Evolutionary conservation across 1,140 invertebrate genomes (phyloP), one percentile per base, ranked within the genome.

Genomic region (Dufourea novaeangliae): DNA sequence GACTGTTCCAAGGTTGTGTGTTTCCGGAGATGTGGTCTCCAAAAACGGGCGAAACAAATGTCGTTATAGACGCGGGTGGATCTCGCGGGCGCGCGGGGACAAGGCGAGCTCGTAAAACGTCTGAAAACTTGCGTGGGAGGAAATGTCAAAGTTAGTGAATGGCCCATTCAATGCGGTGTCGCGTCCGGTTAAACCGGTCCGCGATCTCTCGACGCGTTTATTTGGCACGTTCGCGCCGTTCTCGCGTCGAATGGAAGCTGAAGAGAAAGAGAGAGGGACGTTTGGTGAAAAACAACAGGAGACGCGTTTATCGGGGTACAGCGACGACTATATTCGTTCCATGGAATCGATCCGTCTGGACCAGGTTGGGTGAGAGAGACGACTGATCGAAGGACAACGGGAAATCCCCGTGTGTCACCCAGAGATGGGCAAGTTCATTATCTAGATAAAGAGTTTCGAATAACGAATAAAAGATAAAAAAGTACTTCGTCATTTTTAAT

Each of bases 81-180:
- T 17, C n/a, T 20, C 44, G 41, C 68, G 56, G 64, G 39, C 79
- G 52, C 78, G 79, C 62, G 73, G 71, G 61, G n/a, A n/a, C n/a
- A n/a, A n/a, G n/a, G 70, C 74, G 84, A 85, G 71, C 87, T 89
- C 86, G 82, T 89, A 88, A 89, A 88, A 88, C 75, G 87, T 88
- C 87, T 88, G 85, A 79, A 88, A 88, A 88, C 82, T 89, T 71
- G 84, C 78, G 88, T 89, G 79, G 86, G 88, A 83, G 87, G 87
- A 87, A 88, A 89, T 86, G 87, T 88, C 85, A 89, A 88, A 89
- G 86, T 89, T 88, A 80, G 86, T 84, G 84, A 88, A 88, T 87
- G 86, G 86, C 27, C 81, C 85, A 88, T 89, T 89, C 84, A 88
- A 82, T 83, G 87, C 74, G 81, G 67, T 79, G 80, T 74, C 84